Conservation (phyloP, 2,888 invertebrate genomes). For the Scelioninae gen. 2 region DNA sequence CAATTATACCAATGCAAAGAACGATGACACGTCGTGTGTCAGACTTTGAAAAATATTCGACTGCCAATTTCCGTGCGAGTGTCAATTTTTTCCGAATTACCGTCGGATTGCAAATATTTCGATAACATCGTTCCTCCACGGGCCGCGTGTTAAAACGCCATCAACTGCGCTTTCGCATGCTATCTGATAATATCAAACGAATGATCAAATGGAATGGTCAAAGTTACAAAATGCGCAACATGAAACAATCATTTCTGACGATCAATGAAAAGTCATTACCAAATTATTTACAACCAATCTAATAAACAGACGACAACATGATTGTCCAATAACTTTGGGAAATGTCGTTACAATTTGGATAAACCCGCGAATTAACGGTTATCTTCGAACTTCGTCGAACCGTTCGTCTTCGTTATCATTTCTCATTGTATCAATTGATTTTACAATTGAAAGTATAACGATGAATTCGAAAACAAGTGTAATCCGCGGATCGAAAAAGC, state of each 20-base stretch:
- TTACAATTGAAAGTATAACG: constrained; percentile 23
- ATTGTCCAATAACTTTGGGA: constrained; percentile 34
- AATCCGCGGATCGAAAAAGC: constrained; percentile 24
- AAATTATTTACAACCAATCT: constrained; percentile 56
- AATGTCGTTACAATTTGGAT: constrained; percentile 51
- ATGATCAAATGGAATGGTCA: constrained; percentile 58
- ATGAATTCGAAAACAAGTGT: constrained; percentile 17
- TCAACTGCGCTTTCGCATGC: constrained; percentile 52
- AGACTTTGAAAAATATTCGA: constrained; percentile 21
- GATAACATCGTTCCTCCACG: constrained; percentile 8
- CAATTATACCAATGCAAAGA: constrained; percentile 31
- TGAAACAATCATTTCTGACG: constrained; percentile 48
- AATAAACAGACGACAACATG: constrained; percentile 54
- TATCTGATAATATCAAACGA: constrained; percentile 51
- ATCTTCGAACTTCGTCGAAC: constrained; percentile 12
- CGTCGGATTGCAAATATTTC: not conserved
- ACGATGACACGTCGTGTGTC: constrained; percentile 31
- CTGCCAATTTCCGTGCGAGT: not conserved
- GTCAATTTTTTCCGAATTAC: not conserved
- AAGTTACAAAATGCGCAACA: constrained; percentile 56
- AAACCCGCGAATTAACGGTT: constrained; percentile 5
- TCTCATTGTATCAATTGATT: not conserved
- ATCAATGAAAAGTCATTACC: constrained; percentile 45
- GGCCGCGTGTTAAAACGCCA: constrained; percentile 28
- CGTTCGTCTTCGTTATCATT: constrained; percentile 1